phyloP scores from a whole-genome alignment of 2,113 vertebrate species.

The Callipepla squamata region DNA sequence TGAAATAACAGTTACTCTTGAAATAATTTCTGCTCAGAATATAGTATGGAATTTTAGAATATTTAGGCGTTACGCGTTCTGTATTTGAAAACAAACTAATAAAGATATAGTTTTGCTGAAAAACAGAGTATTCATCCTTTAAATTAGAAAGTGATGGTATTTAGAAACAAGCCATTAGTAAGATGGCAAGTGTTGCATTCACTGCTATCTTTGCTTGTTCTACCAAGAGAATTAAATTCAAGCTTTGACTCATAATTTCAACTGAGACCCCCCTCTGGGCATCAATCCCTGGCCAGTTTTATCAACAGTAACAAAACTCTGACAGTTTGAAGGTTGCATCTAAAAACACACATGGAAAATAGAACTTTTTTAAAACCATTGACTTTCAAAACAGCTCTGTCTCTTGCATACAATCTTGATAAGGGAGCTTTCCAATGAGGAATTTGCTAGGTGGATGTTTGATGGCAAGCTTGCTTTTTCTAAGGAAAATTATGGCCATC shows the following conservation, averaged over 20 bases:
- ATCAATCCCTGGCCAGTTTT: constrained; percentile 66
- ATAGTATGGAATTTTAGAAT: neutral
- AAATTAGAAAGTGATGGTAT: neutral
- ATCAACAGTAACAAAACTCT: constrained; percentile 75
- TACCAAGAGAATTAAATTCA: constrained; percentile 67
- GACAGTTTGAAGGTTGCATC: constrained; percentile 76
- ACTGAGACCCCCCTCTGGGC: constrained; percentile 62
- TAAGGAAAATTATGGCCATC: constrained; percentile 52
- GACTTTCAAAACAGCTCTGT: constrained; percentile 78
- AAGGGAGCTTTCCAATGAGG: constrained; percentile 64
- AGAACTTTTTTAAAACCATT: constrained; percentile 62
- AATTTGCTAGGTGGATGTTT: constrained; percentile 33
- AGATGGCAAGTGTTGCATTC: neutral
- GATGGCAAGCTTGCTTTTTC: constrained; percentile 64
- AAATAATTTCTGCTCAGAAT: neutral
- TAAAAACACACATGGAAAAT: constrained; percentile 49
- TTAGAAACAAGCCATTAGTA: neutral
- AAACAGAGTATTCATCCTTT: neutral
- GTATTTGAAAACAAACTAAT: neutral
- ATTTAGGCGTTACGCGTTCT: neutral
- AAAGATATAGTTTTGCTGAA: neutral
- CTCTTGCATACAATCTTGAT: constrained; percentile 71
- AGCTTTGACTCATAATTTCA: constrained; percentile 73
- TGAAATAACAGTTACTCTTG: neutral
- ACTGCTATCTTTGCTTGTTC: constrained; percentile 8